phyloP scores from a whole-genome alignment of 2,888 invertebrate genomes.

The Tinea pellionella region DNA sequence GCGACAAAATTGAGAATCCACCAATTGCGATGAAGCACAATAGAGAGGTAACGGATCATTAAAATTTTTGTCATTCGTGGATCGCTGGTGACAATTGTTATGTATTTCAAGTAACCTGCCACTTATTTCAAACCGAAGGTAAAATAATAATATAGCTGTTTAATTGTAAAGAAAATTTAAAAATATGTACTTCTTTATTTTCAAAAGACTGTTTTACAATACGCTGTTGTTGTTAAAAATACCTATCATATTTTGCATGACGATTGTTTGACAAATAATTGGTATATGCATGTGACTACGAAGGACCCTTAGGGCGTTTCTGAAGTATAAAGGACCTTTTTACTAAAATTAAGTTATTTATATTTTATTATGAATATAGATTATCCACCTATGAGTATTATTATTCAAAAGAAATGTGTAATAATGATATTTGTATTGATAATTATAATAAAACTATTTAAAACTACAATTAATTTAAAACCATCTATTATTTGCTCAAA shows the following conservation, averaged over 20 bases:
- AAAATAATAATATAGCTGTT: not conserved
- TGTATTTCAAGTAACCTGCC: constrained; percentile 6
- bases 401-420: too few species aligned
- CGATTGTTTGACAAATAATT: not conserved
- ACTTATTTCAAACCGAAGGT: not conserved
- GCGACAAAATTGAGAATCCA: constrained; percentile 44
- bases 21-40: constrained; percentile 36
- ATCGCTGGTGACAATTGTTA: constrained; percentile 16
- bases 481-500: not conserved
- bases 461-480: too few species aligned
- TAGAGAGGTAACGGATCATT: constrained; percentile 2
- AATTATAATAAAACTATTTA: too few species aligned
- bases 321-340: not conserved
- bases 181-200: too few species aligned
- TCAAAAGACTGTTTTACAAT: not conserved
- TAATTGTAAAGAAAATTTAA: too few species aligned
- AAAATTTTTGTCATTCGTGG: not conserved
- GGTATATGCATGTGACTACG: not conserved
- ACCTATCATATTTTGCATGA: not conserved
- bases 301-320: not conserved
- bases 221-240: constrained; percentile 16
- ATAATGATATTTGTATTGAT: too few species aligned
- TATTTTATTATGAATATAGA: not conserved
- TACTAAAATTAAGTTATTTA: not conserved
- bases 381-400: too few species aligned